Evolutionary conservation across 1,140 invertebrate species (phyloP), one percentile per base, ranked within the genome.

Genomic region (Phortica variegata): DNA sequence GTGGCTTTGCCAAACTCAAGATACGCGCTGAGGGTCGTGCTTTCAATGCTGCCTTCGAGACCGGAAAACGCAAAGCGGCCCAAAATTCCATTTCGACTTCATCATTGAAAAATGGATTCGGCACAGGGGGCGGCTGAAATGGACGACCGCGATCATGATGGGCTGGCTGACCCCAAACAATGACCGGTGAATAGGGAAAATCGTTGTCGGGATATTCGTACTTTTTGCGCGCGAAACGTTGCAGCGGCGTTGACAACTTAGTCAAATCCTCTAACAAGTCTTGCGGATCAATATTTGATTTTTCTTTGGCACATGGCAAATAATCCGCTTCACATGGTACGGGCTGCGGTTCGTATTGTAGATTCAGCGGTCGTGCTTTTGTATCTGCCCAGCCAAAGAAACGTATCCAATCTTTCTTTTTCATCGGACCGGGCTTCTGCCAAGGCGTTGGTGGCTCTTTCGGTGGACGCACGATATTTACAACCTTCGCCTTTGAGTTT

Each of bases 351-450:
- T 46, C 32, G 0, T 29, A 15, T 29, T 6, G 26, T 4, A 19
- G 0, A 2, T 31, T 38, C 0, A 15, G 40, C 2, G 55, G 55
- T 7, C 4, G 8, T 2, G 55, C 43, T 1, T 21, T 53, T 15
- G 8, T 13, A 19, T 16, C 26, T 0, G 51, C 62, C 62, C 62
- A 66, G 3, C 38, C 23, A 12, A 58, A 56, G 33, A 65, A 74
- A 0, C 36, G 23, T 12, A 34, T 26, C 71, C 71, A 74, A 3
- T 59, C 49, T 1, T 45, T 46, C 12, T 65, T 58, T 3, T 16
- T 21, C 71, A 74, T 74, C 1, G 71, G 71, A 8, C 71, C 70
- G 3, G 49, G 49, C 6, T 50, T 63, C 19, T 60, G 61, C 71
- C 71, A 74, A 3, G 33, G 56, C 1, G 58, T 60, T n/a, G n/a